Evolutionary conservation across 2,797 vertebrate species (phyloP).

Genomic region (Lophotriccus pileatus): DNA sequence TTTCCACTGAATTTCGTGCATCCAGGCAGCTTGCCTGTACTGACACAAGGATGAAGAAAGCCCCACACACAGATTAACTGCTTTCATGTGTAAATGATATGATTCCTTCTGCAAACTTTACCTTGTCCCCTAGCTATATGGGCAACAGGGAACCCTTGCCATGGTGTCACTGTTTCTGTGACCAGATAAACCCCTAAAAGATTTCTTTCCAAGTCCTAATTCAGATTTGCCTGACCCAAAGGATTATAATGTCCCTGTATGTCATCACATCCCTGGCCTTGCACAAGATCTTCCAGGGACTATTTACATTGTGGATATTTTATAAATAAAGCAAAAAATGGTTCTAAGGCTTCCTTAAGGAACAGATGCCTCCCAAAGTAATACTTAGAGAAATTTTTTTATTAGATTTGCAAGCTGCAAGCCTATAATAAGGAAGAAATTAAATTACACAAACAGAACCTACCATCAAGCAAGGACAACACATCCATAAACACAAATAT

Average conservation of each 20-base stretch:
- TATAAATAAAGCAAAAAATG: neutral
- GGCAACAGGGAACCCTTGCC: neutral
- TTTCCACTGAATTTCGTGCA: neutral
- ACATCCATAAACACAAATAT: neutral
- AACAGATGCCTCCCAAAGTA: slow-evolving; percentile 14
- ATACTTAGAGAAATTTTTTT: slow-evolving; percentile 12
- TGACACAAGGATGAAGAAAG: neutral
- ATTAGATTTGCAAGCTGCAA: slow-evolving; percentile 28
- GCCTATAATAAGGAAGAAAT: slow-evolving; percentile 7
- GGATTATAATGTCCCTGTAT: neutral
- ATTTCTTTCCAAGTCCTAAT: neutral
- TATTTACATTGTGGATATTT: neutral
- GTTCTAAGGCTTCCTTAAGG: neutral
- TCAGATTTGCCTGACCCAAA: neutral
- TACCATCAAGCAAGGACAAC: neutral
- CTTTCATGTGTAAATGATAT: neutral
- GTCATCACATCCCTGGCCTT: neutral
- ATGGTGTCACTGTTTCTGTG: neutral
- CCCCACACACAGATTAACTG: neutral
- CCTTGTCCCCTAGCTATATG: neutral
- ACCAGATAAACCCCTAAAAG: neutral
- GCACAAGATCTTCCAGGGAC: neutral
- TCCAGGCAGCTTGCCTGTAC: neutral
- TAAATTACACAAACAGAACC: slow-evolving; percentile 7
- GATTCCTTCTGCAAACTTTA: neutral